A percentile compares a stretch with the other conserved stretches of the same genome.
Conservation (phyloP, 2,888 invertebrate genomes). For the Meiosimyza decipiens region DNA sequence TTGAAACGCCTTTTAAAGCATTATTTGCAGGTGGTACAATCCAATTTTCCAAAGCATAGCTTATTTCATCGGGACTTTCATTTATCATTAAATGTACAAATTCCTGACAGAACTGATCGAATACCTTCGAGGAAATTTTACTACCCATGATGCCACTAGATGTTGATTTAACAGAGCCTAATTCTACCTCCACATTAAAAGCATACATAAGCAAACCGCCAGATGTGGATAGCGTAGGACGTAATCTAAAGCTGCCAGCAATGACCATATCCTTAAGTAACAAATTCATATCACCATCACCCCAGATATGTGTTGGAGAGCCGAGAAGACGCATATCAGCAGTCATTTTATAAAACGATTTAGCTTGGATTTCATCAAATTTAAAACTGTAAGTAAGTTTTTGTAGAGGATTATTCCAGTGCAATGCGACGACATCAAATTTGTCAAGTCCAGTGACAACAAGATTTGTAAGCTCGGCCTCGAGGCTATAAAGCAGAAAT, state of each 20-base stretch:
- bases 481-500: slow-evolving; percentile 23
- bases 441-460: slow-evolving; percentile 54
- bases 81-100: slow-evolving; percentile 51
- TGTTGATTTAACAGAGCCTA: slow-evolving; percentile 51
- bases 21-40: slow-evolving; percentile 50
- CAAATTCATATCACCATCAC: slow-evolving; percentile 53
- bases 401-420: slow-evolving; percentile 52
- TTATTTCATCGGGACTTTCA: slow-evolving; percentile 52
- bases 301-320: slow-evolving; percentile 42
- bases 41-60: slow-evolving; percentile 48
- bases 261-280: slow-evolving; percentile 50
- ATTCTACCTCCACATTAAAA: slow-evolving; percentile 51
- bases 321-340: slow-evolving; percentile 45
- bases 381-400: slow-evolving; percentile 56
- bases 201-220: slow-evolving; percentile 47
- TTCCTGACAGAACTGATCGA: slow-evolving; percentile 54
- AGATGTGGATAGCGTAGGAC: slow-evolving; percentile 45
- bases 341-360: slow-evolving; percentile 52
- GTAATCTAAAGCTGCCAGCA: slow-evolving; percentile 54
- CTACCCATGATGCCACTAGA: slow-evolving; percentile 54
- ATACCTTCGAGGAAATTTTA: slow-evolving; percentile 44
- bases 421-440: slow-evolving; percentile 54
- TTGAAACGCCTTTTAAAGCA: slow-evolving; percentile 47
- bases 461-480: slow-evolving; percentile 54
- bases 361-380: slow-evolving; percentile 51